Conservation (phyloP, 2,888 invertebrate species). For the Diogma glabrata region DNA sequence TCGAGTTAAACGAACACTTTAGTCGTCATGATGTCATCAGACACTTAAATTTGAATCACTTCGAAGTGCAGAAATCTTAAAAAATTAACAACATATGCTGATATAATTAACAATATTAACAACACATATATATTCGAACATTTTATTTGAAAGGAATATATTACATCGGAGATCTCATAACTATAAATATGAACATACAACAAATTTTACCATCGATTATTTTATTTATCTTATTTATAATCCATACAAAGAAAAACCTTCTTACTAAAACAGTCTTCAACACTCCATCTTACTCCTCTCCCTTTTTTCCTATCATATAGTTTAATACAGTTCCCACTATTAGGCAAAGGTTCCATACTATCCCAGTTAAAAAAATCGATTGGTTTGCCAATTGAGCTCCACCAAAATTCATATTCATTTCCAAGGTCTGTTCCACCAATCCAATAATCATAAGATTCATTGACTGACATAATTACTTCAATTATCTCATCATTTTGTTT, state of each 20-base stretch:
- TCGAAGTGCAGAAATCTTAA: no score
- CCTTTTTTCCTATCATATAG: not conserved
- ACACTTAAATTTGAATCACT: no score
- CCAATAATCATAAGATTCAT: slow-evolving; percentile 3
- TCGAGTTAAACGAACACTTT: no score
- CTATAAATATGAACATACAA: no score
- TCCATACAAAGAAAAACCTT: slow-evolving; percentile 3
- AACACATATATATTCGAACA: no score
- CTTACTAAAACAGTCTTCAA: not conserved
- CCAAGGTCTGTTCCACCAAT: not conserved
- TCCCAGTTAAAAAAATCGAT: slow-evolving; percentile 2
- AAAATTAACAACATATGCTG: no score
- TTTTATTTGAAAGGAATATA: no score
- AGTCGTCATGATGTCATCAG: no score
- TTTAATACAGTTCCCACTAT: not conserved
- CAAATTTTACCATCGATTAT: no score
- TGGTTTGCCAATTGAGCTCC: slow-evolving; percentile 5
- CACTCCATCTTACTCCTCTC: not conserved
- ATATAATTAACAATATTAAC: no score
- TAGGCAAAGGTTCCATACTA: not conserved
- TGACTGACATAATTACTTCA: not conserved
- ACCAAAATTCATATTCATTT: not conserved
- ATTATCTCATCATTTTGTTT: slow-evolving; percentile 1
- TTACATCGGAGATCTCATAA: no score
- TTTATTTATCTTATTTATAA: no score